Percentiles rank a stretch among this genome's conserved stretches.
Conservation (phyloP, 2,888 invertebrate species). For the Acrobasis repandana region DNA sequence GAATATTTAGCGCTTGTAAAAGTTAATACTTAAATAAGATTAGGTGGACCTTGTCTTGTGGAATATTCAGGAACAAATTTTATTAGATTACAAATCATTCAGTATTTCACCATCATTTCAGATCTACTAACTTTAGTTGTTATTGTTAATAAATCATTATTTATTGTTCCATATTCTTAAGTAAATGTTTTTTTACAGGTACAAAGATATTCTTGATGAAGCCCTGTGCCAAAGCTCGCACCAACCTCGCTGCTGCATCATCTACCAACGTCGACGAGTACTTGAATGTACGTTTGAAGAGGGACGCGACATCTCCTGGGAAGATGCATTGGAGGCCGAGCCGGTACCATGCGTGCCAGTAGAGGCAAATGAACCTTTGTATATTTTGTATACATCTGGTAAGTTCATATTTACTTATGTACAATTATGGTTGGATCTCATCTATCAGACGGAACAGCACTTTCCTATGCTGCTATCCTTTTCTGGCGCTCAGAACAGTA, state of each 20-base stretch:
- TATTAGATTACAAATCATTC: no score
- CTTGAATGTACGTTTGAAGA: constrained; percentile 84
- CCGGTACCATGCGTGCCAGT: constrained; percentile 92
- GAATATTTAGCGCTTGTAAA: no score
- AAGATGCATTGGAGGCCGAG: constrained; percentile 86
- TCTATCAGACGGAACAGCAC: no score
- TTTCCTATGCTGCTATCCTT: no score
- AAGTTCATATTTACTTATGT: constrained; percentile 28
- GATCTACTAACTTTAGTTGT: no score
- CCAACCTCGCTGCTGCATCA: constrained; percentile 90
- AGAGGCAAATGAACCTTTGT: constrained; percentile 94
- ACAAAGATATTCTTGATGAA: constrained; percentile 91
- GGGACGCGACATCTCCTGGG: constrained; percentile 90
- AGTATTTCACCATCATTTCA: no score
- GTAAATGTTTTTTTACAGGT: constrained; percentile 62
- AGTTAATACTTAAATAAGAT: no score
- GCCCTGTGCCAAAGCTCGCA: constrained; percentile 88
- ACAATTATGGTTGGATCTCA: not conserved
- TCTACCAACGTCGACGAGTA: constrained; percentile 90
- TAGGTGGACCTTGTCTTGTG: no score
- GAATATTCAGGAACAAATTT: no score
- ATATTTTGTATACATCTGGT: constrained; percentile 96
- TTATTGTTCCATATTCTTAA: no score
- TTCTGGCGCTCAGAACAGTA: no score
- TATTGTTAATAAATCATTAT: no score